Conservation (phyloP, 2,113 vertebrate genomes). For the Rhizomys pruinosus region DNA sequence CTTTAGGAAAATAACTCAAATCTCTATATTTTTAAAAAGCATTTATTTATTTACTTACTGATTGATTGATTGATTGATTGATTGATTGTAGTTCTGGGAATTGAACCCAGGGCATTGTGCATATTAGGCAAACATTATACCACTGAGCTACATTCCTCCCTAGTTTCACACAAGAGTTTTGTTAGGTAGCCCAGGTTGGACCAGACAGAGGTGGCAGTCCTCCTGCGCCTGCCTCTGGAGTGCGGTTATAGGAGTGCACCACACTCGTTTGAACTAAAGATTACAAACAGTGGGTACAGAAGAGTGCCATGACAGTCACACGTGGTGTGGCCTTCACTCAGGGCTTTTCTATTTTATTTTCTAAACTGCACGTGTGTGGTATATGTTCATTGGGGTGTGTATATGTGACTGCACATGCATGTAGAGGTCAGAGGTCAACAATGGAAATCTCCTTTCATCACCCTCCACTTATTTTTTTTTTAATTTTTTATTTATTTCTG, state of each 20-base stretch:
- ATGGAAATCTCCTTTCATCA: neutral
- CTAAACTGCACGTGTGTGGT: neutral
- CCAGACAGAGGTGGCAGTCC: too few species aligned
- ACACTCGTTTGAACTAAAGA: neutral
- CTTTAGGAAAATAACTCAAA: slow-evolving; percentile 14
- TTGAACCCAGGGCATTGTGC: neutral
- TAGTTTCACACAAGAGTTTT: neutral
- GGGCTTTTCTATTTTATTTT: neutral
- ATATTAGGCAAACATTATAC: neutral
- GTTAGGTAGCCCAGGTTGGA: too few species aligned
- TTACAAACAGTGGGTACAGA: neutral
- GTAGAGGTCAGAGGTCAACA: neutral
- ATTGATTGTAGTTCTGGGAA: neutral
- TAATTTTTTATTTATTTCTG: too few species aligned
- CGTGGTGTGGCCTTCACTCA: neutral
- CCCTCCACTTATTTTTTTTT: too few species aligned
- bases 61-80: neutral
- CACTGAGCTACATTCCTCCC: neutral
- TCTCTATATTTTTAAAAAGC: neutral
- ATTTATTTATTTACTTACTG: neutral
- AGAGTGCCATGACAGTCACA: neutral
- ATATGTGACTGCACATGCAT: neutral
- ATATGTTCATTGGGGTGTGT: too few species aligned
- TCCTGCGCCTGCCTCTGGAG: too few species aligned
- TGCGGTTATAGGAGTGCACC: neutral